Conservation (phyloP, 2,113 vertebrate genomes). For the Eubucco bourcierii region DNA sequence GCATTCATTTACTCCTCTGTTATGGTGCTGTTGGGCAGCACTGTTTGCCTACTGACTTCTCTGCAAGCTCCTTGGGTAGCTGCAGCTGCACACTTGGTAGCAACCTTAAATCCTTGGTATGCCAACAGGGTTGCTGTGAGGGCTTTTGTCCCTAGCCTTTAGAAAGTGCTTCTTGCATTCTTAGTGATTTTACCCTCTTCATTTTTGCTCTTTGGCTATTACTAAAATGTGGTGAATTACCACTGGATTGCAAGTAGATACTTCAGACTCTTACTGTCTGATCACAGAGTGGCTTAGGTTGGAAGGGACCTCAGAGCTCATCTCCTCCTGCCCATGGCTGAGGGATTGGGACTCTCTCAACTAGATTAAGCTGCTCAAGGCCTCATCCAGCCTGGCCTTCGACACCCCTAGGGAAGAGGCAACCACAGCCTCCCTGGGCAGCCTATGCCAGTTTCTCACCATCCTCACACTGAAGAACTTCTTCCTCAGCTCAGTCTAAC, state of each 20-base stretch:
- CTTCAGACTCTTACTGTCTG: not conserved
- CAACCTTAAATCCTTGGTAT: not conserved
- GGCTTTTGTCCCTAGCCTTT: not conserved
- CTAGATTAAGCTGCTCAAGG: too few relatives aligned
- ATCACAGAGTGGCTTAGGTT: too few relatives aligned
- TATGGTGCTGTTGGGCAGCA: not conserved
- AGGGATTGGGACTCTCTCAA: too few relatives aligned
- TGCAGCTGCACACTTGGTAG: not conserved
- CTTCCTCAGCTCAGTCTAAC: too few relatives aligned
- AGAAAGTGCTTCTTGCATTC: not conserved
- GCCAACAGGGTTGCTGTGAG: not conserved
- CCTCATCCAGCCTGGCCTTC: too few relatives aligned
- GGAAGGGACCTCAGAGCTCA: too few relatives aligned
- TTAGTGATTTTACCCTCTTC: not conserved
- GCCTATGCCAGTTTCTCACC: too few relatives aligned
- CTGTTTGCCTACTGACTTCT: not conserved
- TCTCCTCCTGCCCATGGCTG: too few relatives aligned
- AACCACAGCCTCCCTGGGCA: too few relatives aligned
- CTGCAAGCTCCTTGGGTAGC: not conserved
- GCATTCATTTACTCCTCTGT: not conserved
- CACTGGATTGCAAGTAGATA: not conserved
- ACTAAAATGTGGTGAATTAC: not conserved
- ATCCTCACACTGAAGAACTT: too few relatives aligned
- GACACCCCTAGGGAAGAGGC: too few relatives aligned
- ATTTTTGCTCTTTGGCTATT: not conserved